phyloP scores from a whole-genome alignment of 2,113 vertebrate species.

The Toxotes chatareus region DNA sequence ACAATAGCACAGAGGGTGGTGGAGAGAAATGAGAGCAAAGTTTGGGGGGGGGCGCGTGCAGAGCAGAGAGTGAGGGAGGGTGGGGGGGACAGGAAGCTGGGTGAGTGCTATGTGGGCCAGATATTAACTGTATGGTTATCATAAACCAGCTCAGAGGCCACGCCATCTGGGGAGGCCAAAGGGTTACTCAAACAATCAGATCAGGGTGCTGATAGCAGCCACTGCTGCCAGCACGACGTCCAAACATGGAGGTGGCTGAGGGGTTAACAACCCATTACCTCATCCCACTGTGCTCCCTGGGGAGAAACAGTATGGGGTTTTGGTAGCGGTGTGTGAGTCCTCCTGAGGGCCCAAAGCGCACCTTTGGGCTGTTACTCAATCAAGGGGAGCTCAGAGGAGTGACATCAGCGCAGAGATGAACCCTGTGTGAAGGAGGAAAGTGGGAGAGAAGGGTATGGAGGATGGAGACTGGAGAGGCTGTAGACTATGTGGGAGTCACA shows the following conservation, averaged over 20 bases:
- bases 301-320: constrained; percentile 31
- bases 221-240: constrained; percentile 12
- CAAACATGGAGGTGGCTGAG: constrained; percentile 49
- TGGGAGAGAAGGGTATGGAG: constrained; percentile 50
- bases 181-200: constrained; percentile 72
- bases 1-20: constrained; percentile 75
- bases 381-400: constrained; percentile 54
- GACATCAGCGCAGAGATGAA: constrained; percentile 61
- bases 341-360: constrained; percentile 56
- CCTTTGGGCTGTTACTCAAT: constrained; percentile 69
- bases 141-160: constrained; percentile 54
- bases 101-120: constrained; percentile 65
- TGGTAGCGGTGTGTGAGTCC: constrained; percentile 26
- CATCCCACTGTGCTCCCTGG: constrained; percentile 34
- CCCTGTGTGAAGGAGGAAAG: constrained; percentile 25
- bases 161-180: constrained; percentile 60
- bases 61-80: not conserved
- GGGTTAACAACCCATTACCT: constrained; percentile 74
- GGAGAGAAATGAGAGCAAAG: constrained; percentile 71
- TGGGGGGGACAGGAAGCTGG: not conserved
- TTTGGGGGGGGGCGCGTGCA: constrained; percentile 20
- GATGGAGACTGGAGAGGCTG: constrained; percentile 48
- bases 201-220: constrained; percentile 44
- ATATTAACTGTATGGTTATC: constrained; percentile 74
- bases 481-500: constrained; percentile 67